Conservation (phyloP, 1,140 invertebrate species). For the Drosophila jambulina region DNA sequence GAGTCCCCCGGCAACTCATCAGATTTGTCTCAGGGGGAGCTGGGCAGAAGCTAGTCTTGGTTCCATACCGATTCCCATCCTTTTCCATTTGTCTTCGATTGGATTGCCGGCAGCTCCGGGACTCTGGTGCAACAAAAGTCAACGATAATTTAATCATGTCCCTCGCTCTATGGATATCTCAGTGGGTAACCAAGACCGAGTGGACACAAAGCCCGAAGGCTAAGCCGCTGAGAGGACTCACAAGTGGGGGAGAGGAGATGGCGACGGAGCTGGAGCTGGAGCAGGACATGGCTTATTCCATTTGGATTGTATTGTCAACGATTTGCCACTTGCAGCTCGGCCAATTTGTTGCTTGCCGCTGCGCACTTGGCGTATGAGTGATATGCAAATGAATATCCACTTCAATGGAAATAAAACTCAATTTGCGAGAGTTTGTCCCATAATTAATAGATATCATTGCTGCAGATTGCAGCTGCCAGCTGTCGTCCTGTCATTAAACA, state of each 20-base stretch:
- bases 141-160: constrained; percentile 57
- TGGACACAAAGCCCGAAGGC: constrained; percentile 39
- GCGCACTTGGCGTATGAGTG: constrained; percentile 49
- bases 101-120: constrained; percentile 27
- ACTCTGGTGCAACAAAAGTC: constrained; percentile 37
- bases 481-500: constrained; percentile 28
- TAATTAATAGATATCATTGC: constrained; percentile 58
- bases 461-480: constrained; percentile 38
- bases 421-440: constrained; percentile 44
- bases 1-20: constrained; percentile 29
- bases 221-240: constrained; percentile 31
- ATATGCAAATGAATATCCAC: constrained; percentile 51
- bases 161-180: constrained; percentile 16
- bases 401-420: constrained; percentile 48
- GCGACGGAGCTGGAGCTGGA: background rate
- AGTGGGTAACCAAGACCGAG: constrained; percentile 13
- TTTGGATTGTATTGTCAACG: constrained; percentile 43
- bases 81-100: constrained; percentile 40
- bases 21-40: constrained; percentile 19
- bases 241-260: background rate
- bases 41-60: background rate
- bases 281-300: constrained; percentile 25
- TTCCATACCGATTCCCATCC: constrained; percentile 3
- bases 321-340: constrained; percentile 43
- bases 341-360: constrained; percentile 24